Percentiles rank a stretch among this genome's conserved stretches.
phyloP scores from a whole-genome alignment of 2,888 invertebrate genomes.

The Polyommatus iphigenia region DNA sequence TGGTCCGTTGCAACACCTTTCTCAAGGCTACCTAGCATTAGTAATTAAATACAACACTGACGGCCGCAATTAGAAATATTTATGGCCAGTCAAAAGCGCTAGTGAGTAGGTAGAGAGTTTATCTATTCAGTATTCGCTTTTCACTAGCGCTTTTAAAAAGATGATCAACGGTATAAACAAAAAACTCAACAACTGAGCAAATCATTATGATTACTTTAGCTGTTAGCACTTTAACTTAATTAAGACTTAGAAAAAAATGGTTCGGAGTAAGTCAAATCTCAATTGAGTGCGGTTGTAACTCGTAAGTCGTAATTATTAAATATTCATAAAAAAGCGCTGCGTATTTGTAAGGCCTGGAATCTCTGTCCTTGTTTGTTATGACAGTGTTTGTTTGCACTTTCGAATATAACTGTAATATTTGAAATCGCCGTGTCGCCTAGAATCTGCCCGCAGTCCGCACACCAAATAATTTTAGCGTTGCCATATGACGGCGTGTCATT shows the following conservation, averaged over 20 bases:
- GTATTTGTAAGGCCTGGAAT: constrained; percentile 15
- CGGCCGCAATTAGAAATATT: too few species aligned
- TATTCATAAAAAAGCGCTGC: not conserved
- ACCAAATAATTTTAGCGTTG: constrained; percentile 24
- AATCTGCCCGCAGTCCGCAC: constrained; percentile 18
- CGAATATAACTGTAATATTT: constrained; percentile 28
- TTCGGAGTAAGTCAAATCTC: too few species aligned
- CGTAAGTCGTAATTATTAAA: not conserved
- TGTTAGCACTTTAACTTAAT: too few species aligned
- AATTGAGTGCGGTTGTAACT: not conserved
- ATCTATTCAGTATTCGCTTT: too few species aligned
- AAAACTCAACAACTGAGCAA: too few species aligned
- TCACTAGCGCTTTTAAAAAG: too few species aligned
- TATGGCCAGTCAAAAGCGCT: too few species aligned
- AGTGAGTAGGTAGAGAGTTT: too few species aligned
- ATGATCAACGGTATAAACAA: too few species aligned
- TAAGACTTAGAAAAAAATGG: too few species aligned
- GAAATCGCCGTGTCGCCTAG: constrained; percentile 18
- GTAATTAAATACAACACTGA: not conserved
- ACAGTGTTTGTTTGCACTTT: constrained; percentile 27
- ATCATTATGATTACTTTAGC: too few species aligned
- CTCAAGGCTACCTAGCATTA: not conserved
- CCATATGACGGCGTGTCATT: constrained; percentile 15
- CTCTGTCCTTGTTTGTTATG: constrained; percentile 20
- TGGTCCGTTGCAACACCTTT: not conserved